Evolutionary conservation across 2,113 vertebrate species (phyloP), one percentile per base, ranked within the genome.

Genomic region (Gila orcuttii): DNA sequence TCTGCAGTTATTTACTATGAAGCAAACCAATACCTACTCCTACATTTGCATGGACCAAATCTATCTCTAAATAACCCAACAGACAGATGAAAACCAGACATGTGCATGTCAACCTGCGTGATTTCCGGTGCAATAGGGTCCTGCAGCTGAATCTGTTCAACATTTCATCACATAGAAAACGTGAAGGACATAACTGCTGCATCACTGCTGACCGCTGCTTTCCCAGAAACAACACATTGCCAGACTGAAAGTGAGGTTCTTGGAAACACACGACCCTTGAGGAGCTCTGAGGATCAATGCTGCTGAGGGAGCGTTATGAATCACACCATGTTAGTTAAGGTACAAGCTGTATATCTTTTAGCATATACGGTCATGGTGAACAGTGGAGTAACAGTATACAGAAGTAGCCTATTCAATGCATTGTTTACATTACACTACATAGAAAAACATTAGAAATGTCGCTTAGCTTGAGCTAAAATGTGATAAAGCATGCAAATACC

Each of bases 181-280:
- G 66, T 69, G 31, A 69, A 36, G 31, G 17, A 21, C 31, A 71
- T 36, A 42, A 71, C 9, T 2, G 33, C 71, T 47, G 71, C 71
- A 74, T 47, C 71, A 74, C 39, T 74, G 31, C 66, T 69, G 66
- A 36, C 66, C 66, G 31, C 66, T 69, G 39, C 21, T 74, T 73
- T 78, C 50, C 52, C 31, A 36, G 52, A 79, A 74, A 47, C 2
- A 0, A 47, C 71, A 74, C 52, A 59, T 31, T 36, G 11, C 23
- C 33, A 62, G 33, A 1, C 11, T 39, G 23, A 31, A 42, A 42
- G 23, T 0, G 39, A 47, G 39, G 3, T 28, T 74, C 71, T 74
- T 6, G 31, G 76, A 79, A 79, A 21, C 76, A 39, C 28, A 57
- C 19, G 11, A 77, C 1, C 15, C 47, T 10, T 33, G 2, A 59